Conservation (phyloP, 2,113 vertebrate genomes). For the Bambusicola thoracicus region DNA sequence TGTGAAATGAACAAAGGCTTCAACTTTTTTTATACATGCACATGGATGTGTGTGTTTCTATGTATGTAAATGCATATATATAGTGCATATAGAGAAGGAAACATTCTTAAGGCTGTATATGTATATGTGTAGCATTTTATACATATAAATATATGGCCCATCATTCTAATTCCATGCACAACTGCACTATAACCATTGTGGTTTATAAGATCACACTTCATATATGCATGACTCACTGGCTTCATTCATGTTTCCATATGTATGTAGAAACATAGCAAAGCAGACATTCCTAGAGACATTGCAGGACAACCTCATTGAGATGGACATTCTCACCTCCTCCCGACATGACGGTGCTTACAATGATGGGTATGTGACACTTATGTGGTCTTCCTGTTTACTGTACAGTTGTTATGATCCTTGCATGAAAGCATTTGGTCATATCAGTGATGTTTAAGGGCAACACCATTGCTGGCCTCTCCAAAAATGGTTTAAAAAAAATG, state of each 20-base stretch:
- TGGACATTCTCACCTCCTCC: constrained; percentile 97
- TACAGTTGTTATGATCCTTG: constrained; percentile 72
- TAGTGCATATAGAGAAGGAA: constrained; percentile 23
- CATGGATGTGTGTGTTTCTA: not conserved
- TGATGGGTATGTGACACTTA: constrained; percentile 94
- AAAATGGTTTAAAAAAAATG: not conserved
- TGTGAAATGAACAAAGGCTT: not conserved
- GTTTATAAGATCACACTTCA: constrained; percentile 79
- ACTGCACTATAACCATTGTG: constrained; percentile 74
- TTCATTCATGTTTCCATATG: constrained; percentile 97
- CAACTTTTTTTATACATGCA: not conserved
- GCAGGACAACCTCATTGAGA: constrained; percentile 99
- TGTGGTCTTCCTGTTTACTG: constrained; percentile 75
- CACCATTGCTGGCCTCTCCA: constrained; percentile 15
- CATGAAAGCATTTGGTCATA: constrained; percentile 73
- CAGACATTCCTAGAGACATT: constrained; percentile 99
- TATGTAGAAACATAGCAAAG: constrained; percentile 99
- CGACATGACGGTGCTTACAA: constrained; percentile 91
- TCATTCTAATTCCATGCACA: constrained; percentile 74
- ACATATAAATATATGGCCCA: constrained; percentile 69
- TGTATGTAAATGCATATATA: constrained; percentile 44
- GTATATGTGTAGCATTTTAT: constrained; percentile 66
- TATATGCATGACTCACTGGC: constrained; percentile 93
- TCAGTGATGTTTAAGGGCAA: constrained; percentile 44
- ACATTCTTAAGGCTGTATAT: constrained; percentile 62